Conservation (phyloP, 2,797 vertebrate species). For the Anguilla marmorata region DNA sequence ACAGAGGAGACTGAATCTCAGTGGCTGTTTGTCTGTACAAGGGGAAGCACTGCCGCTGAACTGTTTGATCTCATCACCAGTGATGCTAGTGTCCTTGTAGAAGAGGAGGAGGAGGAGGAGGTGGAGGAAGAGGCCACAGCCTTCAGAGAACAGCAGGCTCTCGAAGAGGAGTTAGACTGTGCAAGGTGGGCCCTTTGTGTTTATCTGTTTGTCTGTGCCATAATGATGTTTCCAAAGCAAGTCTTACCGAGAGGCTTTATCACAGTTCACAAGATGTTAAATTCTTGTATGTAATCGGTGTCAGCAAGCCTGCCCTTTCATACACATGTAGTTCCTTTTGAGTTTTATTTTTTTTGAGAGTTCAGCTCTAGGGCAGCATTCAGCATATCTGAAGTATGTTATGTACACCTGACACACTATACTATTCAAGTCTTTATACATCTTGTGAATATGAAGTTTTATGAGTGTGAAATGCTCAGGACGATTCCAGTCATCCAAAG, state of each 20-base stretch:
- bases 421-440: neutral
- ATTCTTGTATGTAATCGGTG: neutral
- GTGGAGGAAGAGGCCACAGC: neutral
- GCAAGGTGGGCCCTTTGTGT: conserved; percentile 35
- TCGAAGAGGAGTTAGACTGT: conserved; percentile 36
- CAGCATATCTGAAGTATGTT: neutral
- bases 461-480: neutral
- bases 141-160: neutral
- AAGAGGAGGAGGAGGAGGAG: conserved; percentile 16
- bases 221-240: neutral
- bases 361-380: neutral
- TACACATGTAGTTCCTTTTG: neutral
- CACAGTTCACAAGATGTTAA: neutral
- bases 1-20: neutral
- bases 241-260: neutral
- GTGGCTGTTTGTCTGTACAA: neutral
- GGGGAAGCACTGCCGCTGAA: neutral
- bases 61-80: conserved; percentile 32
- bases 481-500: neutral
- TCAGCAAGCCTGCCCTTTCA: neutral
- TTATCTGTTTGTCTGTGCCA: neutral
- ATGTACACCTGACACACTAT: neutral
- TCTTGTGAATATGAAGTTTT: neutral
- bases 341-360: neutral
- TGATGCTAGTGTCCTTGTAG: conserved; percentile 22